phyloP scores from a whole-genome alignment of 23 tunicate genomes.

The Halocynthia aurantium region DNA sequence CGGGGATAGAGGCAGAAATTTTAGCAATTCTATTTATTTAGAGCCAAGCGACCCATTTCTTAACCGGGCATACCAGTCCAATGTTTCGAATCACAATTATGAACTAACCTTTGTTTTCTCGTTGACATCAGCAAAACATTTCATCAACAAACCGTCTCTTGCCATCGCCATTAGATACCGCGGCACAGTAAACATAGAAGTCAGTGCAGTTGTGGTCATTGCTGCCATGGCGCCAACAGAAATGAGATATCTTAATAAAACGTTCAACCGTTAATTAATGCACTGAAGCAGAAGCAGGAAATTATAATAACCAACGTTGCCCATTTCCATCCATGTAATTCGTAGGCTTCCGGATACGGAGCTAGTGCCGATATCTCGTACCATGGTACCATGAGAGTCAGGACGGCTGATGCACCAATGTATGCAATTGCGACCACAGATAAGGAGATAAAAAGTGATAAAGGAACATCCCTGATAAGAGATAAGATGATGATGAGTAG shows the following conservation, averaged over 20 bases:
- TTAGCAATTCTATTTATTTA: no score
- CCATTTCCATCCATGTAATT: slow-evolving; percentile 62
- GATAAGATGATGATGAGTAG: not conserved
- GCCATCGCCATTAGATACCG: slow-evolving; percentile 71
- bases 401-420: slow-evolving; percentile 68
- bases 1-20: no score
- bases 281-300: not conserved
- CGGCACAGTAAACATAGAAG: slow-evolving; percentile 52
- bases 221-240: slow-evolving; percentile 86
- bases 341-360: slow-evolving; percentile 76
- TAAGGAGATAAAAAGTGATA: slow-evolving; percentile 52
- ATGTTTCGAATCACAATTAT: not conserved
- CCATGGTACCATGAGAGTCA: slow-evolving; percentile 90
- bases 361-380: slow-evolving; percentile 34
- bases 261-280: not conserved
- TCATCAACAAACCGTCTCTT: slow-evolving; percentile 58
- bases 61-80: no score
- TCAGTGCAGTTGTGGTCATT: slow-evolving; percentile 45
- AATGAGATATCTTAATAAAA: slow-evolving; percentile 33
- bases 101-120: slow-evolving; percentile 63
- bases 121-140: slow-evolving; percentile 27
- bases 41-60: no score
- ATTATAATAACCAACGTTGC: slow-evolving; percentile 11
- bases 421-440: slow-evolving; percentile 53
- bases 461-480: slow-evolving; percentile 65